phyloP scores from a whole-genome alignment of 1,140 invertebrate genomes.

The Megalopta genalis region DNA sequence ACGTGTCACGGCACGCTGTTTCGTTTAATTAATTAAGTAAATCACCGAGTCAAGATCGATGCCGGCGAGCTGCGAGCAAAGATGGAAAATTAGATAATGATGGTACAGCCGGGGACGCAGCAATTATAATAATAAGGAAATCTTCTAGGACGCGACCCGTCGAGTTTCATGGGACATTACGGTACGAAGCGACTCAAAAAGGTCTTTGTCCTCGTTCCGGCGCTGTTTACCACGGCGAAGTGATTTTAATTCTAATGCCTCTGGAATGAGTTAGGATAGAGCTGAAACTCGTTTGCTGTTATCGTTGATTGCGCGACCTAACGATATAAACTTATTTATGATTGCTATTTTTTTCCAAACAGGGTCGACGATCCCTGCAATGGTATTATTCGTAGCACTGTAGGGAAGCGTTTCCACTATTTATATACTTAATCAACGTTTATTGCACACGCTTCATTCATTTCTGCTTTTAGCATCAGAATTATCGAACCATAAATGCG shows the following conservation, averaged over 20 bases:
- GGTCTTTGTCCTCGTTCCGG: slow-evolving; percentile 6
- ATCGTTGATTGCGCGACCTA: not conserved
- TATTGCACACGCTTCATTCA: too few species aligned
- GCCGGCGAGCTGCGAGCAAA: not conserved
- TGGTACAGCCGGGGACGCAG: not conserved
- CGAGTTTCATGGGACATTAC: slow-evolving; percentile 5
- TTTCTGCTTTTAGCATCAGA: too few species aligned
- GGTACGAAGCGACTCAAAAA: not conserved
- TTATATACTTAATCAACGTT: too few species aligned
- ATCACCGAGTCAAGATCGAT: slow-evolving; percentile 16
- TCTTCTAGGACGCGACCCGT: not conserved
- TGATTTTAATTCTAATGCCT: slow-evolving; percentile 28
- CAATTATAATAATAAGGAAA: slow-evolving; percentile 44
- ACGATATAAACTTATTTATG: not conserved
- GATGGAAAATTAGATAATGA: slow-evolving; percentile 32
- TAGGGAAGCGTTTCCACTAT: too few species aligned
- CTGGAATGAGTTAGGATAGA: not conserved
- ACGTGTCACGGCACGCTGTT: slow-evolving; percentile 3
- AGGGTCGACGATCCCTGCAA: too few species aligned
- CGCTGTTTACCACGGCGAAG: not conserved
- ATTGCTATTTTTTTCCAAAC: not conserved
- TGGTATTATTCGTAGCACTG: too few species aligned
- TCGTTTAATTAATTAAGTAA: slow-evolving; percentile 29
- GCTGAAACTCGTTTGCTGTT: not conserved
- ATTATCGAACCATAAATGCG: too few species aligned